These are phyloP conservation scores for Cephus pygmeus DNA, from an alignment of 2,888 invertebrate species.

Conservation along the genomic window DNA sequence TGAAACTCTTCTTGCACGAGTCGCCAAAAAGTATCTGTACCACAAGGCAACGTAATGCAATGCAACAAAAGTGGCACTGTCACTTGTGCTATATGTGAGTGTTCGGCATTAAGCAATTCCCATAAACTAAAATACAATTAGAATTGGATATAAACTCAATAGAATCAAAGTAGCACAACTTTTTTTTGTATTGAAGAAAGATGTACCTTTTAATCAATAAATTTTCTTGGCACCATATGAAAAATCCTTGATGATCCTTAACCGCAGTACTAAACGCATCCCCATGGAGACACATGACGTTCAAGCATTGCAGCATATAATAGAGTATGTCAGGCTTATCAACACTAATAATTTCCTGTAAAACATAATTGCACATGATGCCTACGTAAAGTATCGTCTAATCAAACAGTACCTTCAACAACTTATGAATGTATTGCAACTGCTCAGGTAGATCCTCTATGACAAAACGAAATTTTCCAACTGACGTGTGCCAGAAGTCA, in stretches of 20 bases:
- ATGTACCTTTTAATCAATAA: slow-evolving; percentile 89
- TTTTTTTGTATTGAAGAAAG: neutral
- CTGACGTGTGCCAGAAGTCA: slow-evolving; percentile 92
- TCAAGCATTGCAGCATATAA: slow-evolving; percentile 91
- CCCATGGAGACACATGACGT: slow-evolving; percentile 90
- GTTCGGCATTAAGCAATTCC: slow-evolving; percentile 90
- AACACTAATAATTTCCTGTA: slow-evolving; percentile 81
- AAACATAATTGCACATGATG: neutral
- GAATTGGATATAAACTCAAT: neutral
- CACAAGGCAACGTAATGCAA: slow-evolving; percentile 92
- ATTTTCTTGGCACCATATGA: slow-evolving; percentile 97
- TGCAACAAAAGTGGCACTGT: slow-evolving; percentile 93
- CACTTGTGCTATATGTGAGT: slow-evolving; percentile 94
- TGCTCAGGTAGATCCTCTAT: slow-evolving; percentile 92
- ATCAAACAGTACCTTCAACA: slow-evolving; percentile 75
- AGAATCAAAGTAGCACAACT: neutral
- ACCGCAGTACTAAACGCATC: slow-evolving; percentile 90
- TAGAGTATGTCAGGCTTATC: slow-evolving; percentile 93
- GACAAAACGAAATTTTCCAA: slow-evolving; percentile 92
- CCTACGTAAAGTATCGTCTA: neutral
- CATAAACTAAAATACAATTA: slow-evolving; percentile 76
- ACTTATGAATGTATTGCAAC: slow-evolving; percentile 91
- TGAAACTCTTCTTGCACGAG: slow-evolving; percentile 96
- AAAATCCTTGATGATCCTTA: slow-evolving; percentile 90
- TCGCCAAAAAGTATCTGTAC: slow-evolving; percentile 95